These are phyloP conservation scores for Pterois miles DNA, from an alignment of 2,797 vertebrate species.

Conservation along the genomic window DNA sequence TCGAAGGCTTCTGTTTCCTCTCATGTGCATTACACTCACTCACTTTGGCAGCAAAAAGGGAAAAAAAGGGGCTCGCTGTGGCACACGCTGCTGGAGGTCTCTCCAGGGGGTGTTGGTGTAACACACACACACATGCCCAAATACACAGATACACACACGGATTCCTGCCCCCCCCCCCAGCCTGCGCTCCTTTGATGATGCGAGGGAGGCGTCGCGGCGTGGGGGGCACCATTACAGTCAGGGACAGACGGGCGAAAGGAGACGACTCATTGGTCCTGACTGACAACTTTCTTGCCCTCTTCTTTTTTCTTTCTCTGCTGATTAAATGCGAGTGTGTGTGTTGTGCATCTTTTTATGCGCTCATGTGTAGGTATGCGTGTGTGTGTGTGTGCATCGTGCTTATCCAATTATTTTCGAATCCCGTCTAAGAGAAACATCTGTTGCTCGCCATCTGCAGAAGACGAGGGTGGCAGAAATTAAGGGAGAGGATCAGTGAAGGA, in stretches of 20 bases:
- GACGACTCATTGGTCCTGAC: constrained; percentile 75
- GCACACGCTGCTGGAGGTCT: constrained; percentile 67
- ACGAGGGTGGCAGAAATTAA: constrained; percentile 73
- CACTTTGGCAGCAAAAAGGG: constrained; percentile 67
- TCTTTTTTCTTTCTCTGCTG: constrained; percentile 23
- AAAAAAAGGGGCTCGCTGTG: constrained; percentile 46
- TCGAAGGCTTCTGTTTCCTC: constrained; percentile 65
- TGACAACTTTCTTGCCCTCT: constrained; percentile 64
- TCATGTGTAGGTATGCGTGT: constrained; percentile 25
- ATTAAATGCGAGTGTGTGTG: constrained; percentile 47
- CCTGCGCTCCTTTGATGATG: constrained; percentile 70
- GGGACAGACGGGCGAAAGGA: constrained; percentile 70
- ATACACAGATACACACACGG: constrained; percentile 1
- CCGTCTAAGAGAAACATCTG: constrained; percentile 78
- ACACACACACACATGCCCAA: not conserved
- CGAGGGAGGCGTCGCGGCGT: constrained; percentile 72
- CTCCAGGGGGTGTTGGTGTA: constrained; percentile 60
- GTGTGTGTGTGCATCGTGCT: constrained; percentile 23
- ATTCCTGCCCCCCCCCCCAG: constrained; percentile 24
- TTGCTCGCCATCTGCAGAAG: constrained; percentile 78
- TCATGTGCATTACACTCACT: constrained; percentile 69
- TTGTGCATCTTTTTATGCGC: constrained; percentile 40
- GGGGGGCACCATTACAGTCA: constrained; percentile 74
- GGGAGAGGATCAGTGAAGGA: constrained; percentile 54
- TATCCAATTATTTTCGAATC: constrained; percentile 81